phyloP scores from a whole-genome alignment of 2,797 vertebrate species.

The Halcyon smyrnensis region DNA sequence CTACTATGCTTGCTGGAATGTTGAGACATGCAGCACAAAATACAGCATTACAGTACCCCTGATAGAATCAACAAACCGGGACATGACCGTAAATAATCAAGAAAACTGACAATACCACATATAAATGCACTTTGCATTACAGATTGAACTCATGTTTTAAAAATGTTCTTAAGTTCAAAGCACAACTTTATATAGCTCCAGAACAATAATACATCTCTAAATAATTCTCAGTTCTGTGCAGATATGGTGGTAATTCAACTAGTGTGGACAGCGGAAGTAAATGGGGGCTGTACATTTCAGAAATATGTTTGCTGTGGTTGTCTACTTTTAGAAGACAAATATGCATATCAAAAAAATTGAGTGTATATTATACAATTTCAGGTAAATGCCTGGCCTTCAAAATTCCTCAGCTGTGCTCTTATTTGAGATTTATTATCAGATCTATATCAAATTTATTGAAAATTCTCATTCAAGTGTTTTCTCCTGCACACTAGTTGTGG shows the following conservation, averaged over 20 bases:
- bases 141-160: background rate
- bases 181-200: background rate
- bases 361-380: background rate
- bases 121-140: background rate
- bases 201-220: background rate
- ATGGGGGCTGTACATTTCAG: background rate
- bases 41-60: background rate
- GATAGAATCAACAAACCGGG: background rate
- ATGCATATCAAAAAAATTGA: background rate
- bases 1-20: background rate
- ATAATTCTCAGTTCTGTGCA: background rate
- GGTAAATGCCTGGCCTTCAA: background rate
- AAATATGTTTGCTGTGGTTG: background rate
- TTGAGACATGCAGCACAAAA: background rate
- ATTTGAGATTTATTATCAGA: background rate
- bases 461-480: no score
- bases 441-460: background rate
- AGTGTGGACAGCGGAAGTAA: background rate
- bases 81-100: background rate
- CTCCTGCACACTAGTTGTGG: no score
- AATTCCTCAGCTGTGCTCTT: background rate
- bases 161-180: background rate
- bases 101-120: background rate
- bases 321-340: background rate
- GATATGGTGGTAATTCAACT: background rate